Conservation (phyloP, 1,140 invertebrate genomes). For the Aphidius ervi region DNA sequence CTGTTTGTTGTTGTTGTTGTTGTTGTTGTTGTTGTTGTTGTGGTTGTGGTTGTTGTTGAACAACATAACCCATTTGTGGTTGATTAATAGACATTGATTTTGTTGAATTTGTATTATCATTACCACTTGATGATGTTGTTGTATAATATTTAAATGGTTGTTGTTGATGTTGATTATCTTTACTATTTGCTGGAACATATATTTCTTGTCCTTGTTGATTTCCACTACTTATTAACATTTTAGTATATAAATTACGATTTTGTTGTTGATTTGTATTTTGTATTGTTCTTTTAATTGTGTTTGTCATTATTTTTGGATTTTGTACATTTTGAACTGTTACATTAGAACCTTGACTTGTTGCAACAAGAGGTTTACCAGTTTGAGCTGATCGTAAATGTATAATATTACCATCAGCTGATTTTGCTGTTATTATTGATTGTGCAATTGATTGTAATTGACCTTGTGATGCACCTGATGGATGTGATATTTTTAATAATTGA, state of each 20-base stretch:
- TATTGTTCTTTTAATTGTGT: conserved; percentile 42
- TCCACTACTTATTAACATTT: conserved; percentile 58
- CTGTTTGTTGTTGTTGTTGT: conserved; percentile 57
- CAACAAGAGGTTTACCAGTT: conserved; percentile 29
- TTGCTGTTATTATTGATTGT: conserved; percentile 49
- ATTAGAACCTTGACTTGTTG: conserved; percentile 38
- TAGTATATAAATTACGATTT: conserved; percentile 53
- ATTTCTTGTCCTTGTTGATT: conserved; percentile 46
- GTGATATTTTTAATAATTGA: conserved; percentile 51
- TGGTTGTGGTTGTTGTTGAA: too few relatives aligned
- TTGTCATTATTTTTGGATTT: conserved; percentile 38
- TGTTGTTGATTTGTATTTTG: conserved; percentile 32
- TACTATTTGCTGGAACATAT: conserved; percentile 40
- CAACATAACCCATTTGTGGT: conserved; percentile 46
- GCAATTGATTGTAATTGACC: conserved; percentile 48
- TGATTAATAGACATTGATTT: conserved; percentile 69
- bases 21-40: conserved; percentile 38
- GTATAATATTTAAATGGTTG: conserved; percentile 47
- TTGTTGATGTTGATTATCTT: conserved; percentile 35
- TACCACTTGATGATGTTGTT: conserved; percentile 38
- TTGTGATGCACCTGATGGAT: conserved; percentile 45
- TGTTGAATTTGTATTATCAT: conserved; percentile 51
- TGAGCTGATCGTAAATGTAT: conserved; percentile 47
- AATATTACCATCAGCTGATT: conserved; percentile 49
- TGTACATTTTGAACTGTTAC: conserved; percentile 45